Evolutionary conservation across 2,797 vertebrate genomes (phyloP).

Genomic region (Gymnoscopelus microlampas): DNA sequence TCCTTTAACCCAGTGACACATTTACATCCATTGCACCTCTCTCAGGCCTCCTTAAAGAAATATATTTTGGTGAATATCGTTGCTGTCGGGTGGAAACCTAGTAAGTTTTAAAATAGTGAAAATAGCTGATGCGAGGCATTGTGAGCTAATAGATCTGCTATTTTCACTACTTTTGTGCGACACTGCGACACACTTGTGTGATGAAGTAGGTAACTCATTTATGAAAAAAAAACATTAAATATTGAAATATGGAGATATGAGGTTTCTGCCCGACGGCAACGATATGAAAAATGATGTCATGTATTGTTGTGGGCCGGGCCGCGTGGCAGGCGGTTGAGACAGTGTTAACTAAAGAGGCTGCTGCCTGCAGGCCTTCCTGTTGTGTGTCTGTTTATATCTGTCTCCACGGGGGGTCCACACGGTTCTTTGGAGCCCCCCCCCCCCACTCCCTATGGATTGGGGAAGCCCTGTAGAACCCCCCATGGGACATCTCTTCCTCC

Average conservation of each 20-base stretch:
- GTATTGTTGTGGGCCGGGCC: not conserved
- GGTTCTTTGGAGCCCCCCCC: constrained; percentile 33
- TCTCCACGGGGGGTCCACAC: constrained; percentile 45
- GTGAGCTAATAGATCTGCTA: too few species aligned
- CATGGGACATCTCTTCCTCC: constrained; percentile 66
- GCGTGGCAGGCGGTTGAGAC: not conserved
- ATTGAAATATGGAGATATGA: too few species aligned
- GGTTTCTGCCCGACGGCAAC: too few species aligned
- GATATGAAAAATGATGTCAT: constrained; percentile 8
- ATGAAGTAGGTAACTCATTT: too few species aligned
- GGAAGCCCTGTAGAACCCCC: constrained; percentile 52
- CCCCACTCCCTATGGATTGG: constrained; percentile 33
- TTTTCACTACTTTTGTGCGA: too few species aligned
- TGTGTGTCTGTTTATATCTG: constrained; percentile 52
- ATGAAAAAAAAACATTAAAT: constrained; percentile 7
- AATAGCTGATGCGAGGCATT: too few species aligned
- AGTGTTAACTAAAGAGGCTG: constrained; percentile 19
- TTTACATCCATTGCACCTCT: not conserved
- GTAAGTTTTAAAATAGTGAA: too few species aligned
- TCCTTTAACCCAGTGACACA: constrained; percentile 32
- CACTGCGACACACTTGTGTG: too few species aligned
- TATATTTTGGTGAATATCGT: constrained; percentile 16
- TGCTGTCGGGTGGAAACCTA: too few species aligned
- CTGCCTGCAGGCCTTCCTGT: constrained; percentile 36
- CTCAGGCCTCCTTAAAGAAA: constrained; percentile 24